A percentile compares a stretch with the other conserved stretches of the same genome.
phyloP scores from a whole-genome alignment of 2,113 vertebrate genomes.

The Macroglossus sobrinus region DNA sequence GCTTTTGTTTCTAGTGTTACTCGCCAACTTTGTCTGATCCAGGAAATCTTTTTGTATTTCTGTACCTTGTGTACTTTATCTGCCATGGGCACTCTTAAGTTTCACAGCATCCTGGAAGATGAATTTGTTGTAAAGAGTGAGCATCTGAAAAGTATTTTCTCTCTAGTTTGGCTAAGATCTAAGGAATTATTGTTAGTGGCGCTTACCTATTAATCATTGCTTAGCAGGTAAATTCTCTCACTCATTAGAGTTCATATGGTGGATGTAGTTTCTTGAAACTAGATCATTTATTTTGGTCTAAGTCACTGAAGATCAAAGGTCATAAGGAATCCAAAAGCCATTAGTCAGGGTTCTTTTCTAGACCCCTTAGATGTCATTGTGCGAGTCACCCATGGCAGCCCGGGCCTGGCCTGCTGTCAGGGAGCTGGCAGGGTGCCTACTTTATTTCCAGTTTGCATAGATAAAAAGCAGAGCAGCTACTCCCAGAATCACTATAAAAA shows the following conservation, averaged over 20 bases:
- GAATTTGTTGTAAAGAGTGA: constrained; percentile 37
- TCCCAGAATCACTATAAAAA: constrained; percentile 70
- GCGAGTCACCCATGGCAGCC: constrained; percentile 86
- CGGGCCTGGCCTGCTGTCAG: constrained; percentile 76
- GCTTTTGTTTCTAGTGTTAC: neutral
- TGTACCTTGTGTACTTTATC: neutral
- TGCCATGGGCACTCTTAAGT: constrained; percentile 13
- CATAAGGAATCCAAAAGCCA: constrained; percentile 87
- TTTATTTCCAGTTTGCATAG: constrained; percentile 75
- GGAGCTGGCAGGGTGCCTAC: constrained; percentile 74
- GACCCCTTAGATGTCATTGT: constrained; percentile 85
- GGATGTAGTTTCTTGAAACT: constrained; percentile 81
- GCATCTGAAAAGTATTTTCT: constrained; percentile 41
- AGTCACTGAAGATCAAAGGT: constrained; percentile 89
- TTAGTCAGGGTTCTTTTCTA: constrained; percentile 90
- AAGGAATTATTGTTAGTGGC: constrained; percentile 46
- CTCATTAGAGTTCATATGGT: constrained; percentile 74
- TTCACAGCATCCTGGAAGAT: constrained; percentile 28
- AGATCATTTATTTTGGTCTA: constrained; percentile 82
- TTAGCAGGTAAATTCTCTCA: constrained; percentile 73
- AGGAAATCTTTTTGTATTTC: constrained; percentile 63
- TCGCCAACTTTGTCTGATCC: neutral
- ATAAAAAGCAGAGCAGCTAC: constrained; percentile 63
- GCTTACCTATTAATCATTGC: constrained; percentile 75
- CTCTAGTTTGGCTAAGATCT: constrained; percentile 34